These are phyloP conservation scores for Helicoverpa armigera DNA, from an alignment of 1,140 invertebrate genomes.

Conservation along the genomic window DNA sequence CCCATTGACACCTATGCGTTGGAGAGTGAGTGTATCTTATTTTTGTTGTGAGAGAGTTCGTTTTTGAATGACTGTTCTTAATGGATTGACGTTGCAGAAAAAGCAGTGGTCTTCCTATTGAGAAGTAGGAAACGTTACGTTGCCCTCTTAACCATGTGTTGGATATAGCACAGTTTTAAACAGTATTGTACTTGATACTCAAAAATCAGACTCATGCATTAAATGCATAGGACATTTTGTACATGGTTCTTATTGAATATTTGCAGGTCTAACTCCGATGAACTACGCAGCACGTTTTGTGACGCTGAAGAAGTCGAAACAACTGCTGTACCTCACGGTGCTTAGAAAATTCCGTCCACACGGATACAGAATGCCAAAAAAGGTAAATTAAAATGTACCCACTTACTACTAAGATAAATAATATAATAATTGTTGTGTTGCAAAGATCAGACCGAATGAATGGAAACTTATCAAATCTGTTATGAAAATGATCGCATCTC, in stretches of 20 bases:
- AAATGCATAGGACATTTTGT: neutral
- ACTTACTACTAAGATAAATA: neutral
- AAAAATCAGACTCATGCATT: too few relatives aligned
- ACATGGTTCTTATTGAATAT: neutral
- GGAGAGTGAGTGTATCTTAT: slow-evolving; percentile 75
- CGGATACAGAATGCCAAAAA: slow-evolving; percentile 77
- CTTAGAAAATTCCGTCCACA: slow-evolving; percentile 77
- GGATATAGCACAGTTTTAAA: too few relatives aligned
- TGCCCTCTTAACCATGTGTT: too few relatives aligned
- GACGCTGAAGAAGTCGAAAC: slow-evolving; percentile 88
- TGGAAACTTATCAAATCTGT: too few relatives aligned
- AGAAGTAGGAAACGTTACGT: too few relatives aligned
- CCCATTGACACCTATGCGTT: slow-evolving; percentile 88
- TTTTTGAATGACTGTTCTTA: too few relatives aligned
- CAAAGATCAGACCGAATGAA: too few relatives aligned
- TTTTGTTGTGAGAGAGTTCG: neutral
- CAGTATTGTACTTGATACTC: too few relatives aligned
- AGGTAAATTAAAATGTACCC: slow-evolving; percentile 61
- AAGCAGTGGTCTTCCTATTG: too few relatives aligned
- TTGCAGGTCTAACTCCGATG: slow-evolving; percentile 86
- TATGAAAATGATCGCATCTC: too few relatives aligned
- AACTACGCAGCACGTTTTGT: slow-evolving; percentile 89
- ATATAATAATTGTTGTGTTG: too few relatives aligned
- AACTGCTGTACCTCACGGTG: slow-evolving; percentile 87
- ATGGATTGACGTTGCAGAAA: too few relatives aligned